Conservation (phyloP, 1,140 invertebrate species). For the Yoshiicerus persimilis region DNA sequence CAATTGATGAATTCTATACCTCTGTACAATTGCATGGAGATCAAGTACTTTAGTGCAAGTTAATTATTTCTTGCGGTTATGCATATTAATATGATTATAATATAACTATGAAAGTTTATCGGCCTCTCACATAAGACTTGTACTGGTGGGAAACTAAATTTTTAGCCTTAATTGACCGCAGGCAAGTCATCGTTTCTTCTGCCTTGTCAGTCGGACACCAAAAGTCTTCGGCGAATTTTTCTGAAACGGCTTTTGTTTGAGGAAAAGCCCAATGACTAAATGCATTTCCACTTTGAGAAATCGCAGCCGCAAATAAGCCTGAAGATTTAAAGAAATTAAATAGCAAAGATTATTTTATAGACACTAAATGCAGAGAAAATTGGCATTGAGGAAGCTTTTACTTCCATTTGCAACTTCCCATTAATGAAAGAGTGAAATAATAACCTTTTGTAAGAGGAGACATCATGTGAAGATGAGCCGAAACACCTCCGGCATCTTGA, state of each 20-base stretch:
- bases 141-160: conserved; percentile 31
- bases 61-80: no score
- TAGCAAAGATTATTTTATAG: not conserved
- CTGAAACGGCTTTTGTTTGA: not conserved
- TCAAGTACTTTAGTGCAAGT: no score
- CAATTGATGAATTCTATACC: no score
- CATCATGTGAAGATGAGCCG: conserved; percentile 32
- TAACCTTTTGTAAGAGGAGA: conserved; percentile 26
- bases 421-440: not conserved
- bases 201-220: conserved; percentile 28
- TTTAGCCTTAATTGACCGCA: conserved; percentile 6
- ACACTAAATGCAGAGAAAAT: not conserved
- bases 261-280: conserved; percentile 39
- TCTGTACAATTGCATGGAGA: no score
- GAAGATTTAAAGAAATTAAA: not conserved
- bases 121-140: conserved; percentile 19
- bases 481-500: conserved; percentile 26
- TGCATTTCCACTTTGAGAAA: conserved; percentile 19
- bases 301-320: not conserved
- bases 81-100: not conserved
- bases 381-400: not conserved
- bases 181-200: conserved; percentile 26
- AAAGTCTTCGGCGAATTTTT: conserved; percentile 32
- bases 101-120: not conserved
- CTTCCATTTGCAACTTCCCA: not conserved